Evolutionary conservation across 2,888 invertebrate genomes (phyloP).

Genomic region (Phlogophora meticulosa): DNA sequence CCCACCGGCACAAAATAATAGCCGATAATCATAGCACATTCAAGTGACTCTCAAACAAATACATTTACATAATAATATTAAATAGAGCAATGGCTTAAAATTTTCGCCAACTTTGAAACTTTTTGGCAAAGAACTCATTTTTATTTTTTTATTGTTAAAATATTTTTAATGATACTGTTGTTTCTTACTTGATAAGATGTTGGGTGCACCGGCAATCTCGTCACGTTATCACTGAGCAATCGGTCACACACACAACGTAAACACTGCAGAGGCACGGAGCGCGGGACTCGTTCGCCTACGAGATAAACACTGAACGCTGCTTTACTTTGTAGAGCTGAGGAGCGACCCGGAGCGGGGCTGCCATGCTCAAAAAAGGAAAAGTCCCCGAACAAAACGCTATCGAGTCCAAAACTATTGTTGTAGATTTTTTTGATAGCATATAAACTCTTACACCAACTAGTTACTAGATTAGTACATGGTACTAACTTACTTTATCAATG

Average conservation of each 20-base stretch:
- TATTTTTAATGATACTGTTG: slow-evolving; percentile 15
- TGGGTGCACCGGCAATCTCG: slow-evolving; percentile 66
- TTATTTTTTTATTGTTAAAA: neutral
- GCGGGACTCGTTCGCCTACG: slow-evolving; percentile 68
- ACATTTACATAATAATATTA: slow-evolving; percentile 48
- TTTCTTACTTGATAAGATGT: slow-evolving; percentile 71
- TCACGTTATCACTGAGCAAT: slow-evolving; percentile 81
- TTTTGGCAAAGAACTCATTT: slow-evolving; percentile 48
- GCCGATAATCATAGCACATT: slow-evolving; percentile 20
- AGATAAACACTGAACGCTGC: slow-evolving; percentile 74
- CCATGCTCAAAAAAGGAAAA: slow-evolving; percentile 66
- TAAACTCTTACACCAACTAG: neutral
- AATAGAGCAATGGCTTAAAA: slow-evolving; percentile 40
- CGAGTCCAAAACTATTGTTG: neutral
- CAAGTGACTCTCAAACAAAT: slow-evolving; percentile 34
- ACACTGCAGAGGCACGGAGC: slow-evolving; percentile 67
- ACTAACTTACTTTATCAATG: neutral
- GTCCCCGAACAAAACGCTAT: slow-evolving; percentile 46
- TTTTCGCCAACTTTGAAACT: slow-evolving; percentile 41
- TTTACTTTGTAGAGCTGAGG: slow-evolving; percentile 61
- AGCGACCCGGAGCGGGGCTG: slow-evolving; percentile 71
- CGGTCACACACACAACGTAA: slow-evolving; percentile 76
- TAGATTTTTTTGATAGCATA: neutral
- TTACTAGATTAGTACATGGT: neutral
- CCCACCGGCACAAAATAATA: slow-evolving; percentile 34